Conservation (phyloP, 1,140 invertebrate genomes). For the Meloidogyne floridensis region DNA sequence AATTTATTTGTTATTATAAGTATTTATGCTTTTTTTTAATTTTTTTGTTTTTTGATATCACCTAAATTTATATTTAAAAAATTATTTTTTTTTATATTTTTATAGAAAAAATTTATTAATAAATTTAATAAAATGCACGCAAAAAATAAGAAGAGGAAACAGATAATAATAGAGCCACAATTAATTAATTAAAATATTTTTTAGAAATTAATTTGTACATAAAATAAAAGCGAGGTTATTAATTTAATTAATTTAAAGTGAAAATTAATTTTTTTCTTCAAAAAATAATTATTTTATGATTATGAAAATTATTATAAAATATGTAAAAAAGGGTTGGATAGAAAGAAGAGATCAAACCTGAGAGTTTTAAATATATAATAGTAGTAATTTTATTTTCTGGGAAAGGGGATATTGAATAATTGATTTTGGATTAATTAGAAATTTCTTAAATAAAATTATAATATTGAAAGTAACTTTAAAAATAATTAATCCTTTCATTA, state of each 20-base stretch:
- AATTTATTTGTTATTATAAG: no score
- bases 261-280: not conserved
- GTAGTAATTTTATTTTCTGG: not conserved
- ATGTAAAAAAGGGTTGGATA: not conserved
- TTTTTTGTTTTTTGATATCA: no score
- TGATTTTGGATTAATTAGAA: not conserved
- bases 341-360: not conserved
- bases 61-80: no score
- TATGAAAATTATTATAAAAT: no score
- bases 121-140: not conserved
- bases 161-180: no score
- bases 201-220: not conserved
- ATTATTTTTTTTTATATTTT: no score
- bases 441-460: no score
- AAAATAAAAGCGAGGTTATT: not conserved
- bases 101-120: not conserved
- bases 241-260: conserved; percentile 8
- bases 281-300: not conserved
- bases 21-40: no score
- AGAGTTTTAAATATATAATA: no score
- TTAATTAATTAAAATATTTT: not conserved
- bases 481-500: not conserved
- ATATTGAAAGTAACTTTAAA: no score
- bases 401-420: not conserved
- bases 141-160: not conserved